Base-by-base conservation (phyloP, 35 echinoderm and acorn worm species). In the Strongylocentrotus purpuratus region DNA sequence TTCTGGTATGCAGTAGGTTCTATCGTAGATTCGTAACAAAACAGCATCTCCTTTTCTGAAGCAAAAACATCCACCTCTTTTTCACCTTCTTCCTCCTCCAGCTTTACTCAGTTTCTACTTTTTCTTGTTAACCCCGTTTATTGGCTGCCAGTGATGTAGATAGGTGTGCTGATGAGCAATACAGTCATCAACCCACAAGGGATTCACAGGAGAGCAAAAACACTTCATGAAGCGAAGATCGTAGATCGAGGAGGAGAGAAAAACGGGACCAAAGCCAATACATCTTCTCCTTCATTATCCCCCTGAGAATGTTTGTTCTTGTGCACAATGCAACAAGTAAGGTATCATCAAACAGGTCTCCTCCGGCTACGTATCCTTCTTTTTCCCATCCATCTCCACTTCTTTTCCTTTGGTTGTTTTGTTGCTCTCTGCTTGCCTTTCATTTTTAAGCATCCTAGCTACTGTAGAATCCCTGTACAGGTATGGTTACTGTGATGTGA, bases 181-280 rank as follows among this genome's bases (percentile, higher is more conserved):
- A 6, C 65, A 78, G 65, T 78, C 22, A 78, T 78, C 65, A 78
- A n/a, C 65, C 65, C 65, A 78, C 65, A 8, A 78, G 65, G 65
- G 65, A 78, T 78, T 22, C 65, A 78, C 22, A 78, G 25, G 65
- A 78, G 65, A 78, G 65, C 65, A n/a, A 78, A 78, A 78, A 78
- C 65, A 78, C 65, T 78, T 78, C 65, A 78, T 78, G 65, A 78
- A 78, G 65, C 65, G 65, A 28, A 78, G 65, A 78, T 78, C 65
- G 65, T 78, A n/a, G 65, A 78, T 78, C 65, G 65, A 78, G 65
- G 22, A 78, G 65, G 65, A 78, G 65, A 78, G 18, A n/a, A 78
- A 78, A 78, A 28, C 4, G 18, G 65, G 28, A 28, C 25, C 25
- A 78, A 78, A 78, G 65, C 65, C 65, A 78, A 78, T 78, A 78